phyloP scores from a whole-genome alignment of 2,797 vertebrate genomes.

The Oceanodroma leucorhoa region DNA sequence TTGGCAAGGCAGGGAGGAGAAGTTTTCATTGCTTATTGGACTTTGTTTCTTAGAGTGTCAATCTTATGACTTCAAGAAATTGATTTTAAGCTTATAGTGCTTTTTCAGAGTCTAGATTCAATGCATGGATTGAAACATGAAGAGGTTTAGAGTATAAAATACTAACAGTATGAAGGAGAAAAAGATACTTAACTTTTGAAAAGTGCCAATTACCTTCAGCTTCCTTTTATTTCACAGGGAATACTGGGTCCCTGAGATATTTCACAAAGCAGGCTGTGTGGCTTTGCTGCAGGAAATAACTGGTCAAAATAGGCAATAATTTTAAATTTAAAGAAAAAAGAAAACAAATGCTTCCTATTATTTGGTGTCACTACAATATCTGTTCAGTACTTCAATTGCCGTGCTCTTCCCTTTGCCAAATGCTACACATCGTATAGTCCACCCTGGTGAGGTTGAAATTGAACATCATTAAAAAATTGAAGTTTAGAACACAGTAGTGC shows the following conservation, averaged over 20 bases:
- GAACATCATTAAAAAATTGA: slow-evolving; percentile 2
- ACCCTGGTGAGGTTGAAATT: background rate
- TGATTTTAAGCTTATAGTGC: background rate
- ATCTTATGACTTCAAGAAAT: background rate
- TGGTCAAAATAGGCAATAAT: background rate
- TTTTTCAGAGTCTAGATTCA: background rate
- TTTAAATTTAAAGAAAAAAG: background rate
- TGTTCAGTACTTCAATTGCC: background rate
- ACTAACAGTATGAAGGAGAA: background rate
- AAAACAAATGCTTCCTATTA: background rate
- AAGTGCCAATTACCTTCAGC: background rate
- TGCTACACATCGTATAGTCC: background rate
- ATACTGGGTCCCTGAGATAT: background rate
- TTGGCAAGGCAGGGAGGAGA: background rate
- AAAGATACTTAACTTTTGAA: background rate
- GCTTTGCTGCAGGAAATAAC: background rate
- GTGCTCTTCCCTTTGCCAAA: background rate
- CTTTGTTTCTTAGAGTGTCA: background rate
- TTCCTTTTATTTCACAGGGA: background rate
- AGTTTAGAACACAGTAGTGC: background rate
- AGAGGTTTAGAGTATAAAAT: background rate
- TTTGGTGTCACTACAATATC: background rate
- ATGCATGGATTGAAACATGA: background rate
- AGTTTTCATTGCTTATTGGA: background rate
- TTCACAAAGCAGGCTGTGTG: background rate